A percentile compares a stretch with the other conserved stretches of the same genome.
phyloP scores from a whole-genome alignment of 2,888 invertebrate species.

The Scaptomyza tumidula region DNA sequence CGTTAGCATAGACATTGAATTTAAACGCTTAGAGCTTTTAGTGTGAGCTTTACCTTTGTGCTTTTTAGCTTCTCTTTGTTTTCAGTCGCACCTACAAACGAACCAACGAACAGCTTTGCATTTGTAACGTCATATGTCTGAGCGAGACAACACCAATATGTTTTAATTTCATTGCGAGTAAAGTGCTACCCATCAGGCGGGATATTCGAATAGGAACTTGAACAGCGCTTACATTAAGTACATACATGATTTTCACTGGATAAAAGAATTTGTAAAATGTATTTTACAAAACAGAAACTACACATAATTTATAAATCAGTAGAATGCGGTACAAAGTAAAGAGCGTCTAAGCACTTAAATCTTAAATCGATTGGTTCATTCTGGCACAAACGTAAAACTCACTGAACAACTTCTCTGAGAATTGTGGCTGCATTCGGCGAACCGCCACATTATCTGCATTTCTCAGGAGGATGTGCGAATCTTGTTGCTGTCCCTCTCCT shows the following conservation, averaged over 20 bases:
- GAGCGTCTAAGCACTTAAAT: background rate
- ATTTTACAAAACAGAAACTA: constrained; percentile 58
- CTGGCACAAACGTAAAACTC: constrained; percentile 3
- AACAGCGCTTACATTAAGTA: constrained; percentile 21
- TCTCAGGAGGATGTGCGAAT: constrained; percentile 82
- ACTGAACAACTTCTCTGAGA: constrained; percentile 25
- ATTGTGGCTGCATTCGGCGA: constrained; percentile 37
- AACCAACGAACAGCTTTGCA: accelerated
- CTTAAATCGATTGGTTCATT: background rate
- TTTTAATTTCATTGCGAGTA: background rate
- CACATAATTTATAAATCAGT: constrained; percentile 55
- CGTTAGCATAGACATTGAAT: background rate
- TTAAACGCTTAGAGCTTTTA: constrained; percentile 7
- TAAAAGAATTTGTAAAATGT: constrained; percentile 35
- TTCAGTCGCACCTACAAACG: background rate
- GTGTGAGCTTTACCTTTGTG: background rate
- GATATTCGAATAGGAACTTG: constrained; percentile 13
- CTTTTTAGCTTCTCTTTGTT: background rate
- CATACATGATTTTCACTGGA: constrained; percentile 1
- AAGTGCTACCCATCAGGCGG: constrained; percentile 47
- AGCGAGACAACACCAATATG: constrained; percentile 12
- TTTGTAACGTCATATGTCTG: background rate
- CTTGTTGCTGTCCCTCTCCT: constrained; percentile 80
- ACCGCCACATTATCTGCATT: constrained; percentile 77
- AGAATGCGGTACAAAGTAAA: constrained; percentile 25